Percentiles rank a stretch among this genome's conserved stretches.
Evolutionary conservation across 2,888 invertebrate species (phyloP).

Genomic region (Corbicula japonica): DNA sequence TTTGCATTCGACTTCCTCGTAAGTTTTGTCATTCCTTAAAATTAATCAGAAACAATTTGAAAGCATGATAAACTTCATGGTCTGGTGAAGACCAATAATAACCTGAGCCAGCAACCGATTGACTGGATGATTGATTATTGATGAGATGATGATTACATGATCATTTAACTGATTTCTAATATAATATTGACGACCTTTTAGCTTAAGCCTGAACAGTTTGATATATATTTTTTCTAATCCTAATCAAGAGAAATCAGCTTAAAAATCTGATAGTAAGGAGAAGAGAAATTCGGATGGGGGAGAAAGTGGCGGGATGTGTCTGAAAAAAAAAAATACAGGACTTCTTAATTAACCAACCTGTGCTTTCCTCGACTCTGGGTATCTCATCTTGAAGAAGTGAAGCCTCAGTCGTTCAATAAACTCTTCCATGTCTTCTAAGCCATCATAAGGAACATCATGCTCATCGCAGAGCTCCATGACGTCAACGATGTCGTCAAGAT

Average conservation of each 20-base stretch:
- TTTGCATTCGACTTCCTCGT: no score
- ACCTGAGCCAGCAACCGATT: no score
- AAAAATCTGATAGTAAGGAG: background rate
- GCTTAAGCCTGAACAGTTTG: background rate
- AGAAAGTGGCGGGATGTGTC: background rate
- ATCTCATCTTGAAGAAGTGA: constrained; percentile 43
- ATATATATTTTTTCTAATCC: background rate
- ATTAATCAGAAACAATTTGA: no score
- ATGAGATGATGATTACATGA: background rate
- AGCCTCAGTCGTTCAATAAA: constrained; percentile 51
- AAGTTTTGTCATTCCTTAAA: no score
- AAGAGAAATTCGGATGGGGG: background rate
- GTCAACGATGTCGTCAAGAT: constrained; percentile 55
- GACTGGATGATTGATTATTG: no score
- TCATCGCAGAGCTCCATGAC: constrained; percentile 60
- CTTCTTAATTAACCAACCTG: constrained; percentile 33
- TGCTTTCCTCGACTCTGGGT: constrained; percentile 47
- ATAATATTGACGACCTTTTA: background rate
- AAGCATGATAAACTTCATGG: no score
- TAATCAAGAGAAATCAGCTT: background rate
- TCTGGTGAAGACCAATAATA: no score
- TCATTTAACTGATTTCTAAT: background rate
- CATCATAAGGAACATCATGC: constrained; percentile 54
- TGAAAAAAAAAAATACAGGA: background rate
- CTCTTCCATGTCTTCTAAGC: constrained; percentile 55